These are phyloP conservation scores for Cyanoderma ruficeps DNA, from an alignment of 2,113 vertebrate genomes.

Conservation along the genomic window DNA sequence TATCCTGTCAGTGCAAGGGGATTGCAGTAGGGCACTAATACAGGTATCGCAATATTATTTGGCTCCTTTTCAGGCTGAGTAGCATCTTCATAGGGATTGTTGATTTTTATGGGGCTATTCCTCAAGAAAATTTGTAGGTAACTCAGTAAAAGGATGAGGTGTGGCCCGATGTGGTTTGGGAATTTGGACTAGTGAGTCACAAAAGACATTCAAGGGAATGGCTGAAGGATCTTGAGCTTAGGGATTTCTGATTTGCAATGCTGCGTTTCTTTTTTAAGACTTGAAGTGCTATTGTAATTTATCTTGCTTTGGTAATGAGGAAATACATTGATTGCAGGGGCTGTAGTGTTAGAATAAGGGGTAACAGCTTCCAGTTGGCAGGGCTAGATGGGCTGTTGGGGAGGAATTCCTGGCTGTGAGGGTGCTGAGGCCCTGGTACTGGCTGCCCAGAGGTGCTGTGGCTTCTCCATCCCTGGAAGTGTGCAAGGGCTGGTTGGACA, in stretches of 20 bases:
- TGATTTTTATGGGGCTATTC: neutral
- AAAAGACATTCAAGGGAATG: neutral
- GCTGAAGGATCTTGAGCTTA: neutral
- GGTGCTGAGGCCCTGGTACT: neutral
- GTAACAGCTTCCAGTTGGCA: fast-evolving
- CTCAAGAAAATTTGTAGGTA: neutral
- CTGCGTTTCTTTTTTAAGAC: neutral
- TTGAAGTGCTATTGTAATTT: neutral
- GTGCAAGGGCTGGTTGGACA: fast-evolving
- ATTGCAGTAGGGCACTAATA: neutral
- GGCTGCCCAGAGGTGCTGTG: neutral
- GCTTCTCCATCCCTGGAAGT: neutral
- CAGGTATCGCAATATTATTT: neutral
- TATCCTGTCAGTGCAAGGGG: neutral
- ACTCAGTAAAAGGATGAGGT: too few species aligned
- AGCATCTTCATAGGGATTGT: neutral
- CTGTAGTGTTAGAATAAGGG: neutral
- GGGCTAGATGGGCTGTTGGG: neutral
- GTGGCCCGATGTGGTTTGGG: neutral
- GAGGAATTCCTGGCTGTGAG: neutral
- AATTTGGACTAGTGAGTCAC: neutral
- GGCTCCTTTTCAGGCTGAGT: neutral
- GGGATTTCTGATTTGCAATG: neutral
- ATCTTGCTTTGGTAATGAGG: neutral
- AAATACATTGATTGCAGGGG: neutral